A percentile compares a stretch with the other conserved stretches of the same genome.
Evolutionary conservation across 2,888 invertebrate genomes (phyloP).

Genomic region (Pristionchus japonicus): DNA sequence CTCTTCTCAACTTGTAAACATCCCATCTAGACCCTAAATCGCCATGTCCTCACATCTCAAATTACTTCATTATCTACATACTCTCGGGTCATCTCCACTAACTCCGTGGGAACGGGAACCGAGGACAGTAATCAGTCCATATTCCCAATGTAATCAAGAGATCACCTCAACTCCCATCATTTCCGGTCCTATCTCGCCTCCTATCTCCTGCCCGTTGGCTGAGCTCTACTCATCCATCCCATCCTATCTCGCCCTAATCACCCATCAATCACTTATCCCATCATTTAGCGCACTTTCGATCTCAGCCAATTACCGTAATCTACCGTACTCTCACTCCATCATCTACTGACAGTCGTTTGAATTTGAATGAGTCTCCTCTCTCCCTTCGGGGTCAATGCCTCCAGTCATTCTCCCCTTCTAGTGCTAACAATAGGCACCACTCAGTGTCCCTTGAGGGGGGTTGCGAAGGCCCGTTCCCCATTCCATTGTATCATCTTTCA

Average conservation of each 20-base stretch:
- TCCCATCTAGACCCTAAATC: not conserved
- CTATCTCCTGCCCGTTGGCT: not conserved
- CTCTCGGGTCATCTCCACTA: not conserved
- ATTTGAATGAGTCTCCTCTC: not conserved
- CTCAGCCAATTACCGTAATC: conserved; percentile 33
- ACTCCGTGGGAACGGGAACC: not conserved
- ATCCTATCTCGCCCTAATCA: not conserved
- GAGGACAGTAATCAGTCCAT: not conserved
- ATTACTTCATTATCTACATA: not conserved
- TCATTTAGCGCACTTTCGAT: not conserved
- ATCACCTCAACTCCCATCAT: not conserved
- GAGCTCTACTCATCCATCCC: not conserved
- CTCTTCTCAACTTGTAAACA: conserved; percentile 13
- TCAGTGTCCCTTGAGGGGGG: conserved; percentile 13
- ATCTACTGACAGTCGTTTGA: conserved; percentile 20
- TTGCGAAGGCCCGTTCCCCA: not conserved
- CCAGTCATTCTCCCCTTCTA: conserved; percentile 1
- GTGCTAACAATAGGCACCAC: conserved; percentile 22
- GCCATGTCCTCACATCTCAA: conserved; percentile 19
- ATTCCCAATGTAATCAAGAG: not conserved
- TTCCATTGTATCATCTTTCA: conserved; percentile 14
- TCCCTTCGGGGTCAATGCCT: conserved; percentile 37
- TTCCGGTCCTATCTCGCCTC: conserved; percentile 10
- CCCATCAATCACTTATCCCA: conserved; percentile 19
- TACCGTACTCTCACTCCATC: conserved; percentile 15